These are phyloP conservation scores for Phyto melanocephala DNA, from an alignment of 2,888 invertebrate species.

Conservation along the genomic window DNA sequence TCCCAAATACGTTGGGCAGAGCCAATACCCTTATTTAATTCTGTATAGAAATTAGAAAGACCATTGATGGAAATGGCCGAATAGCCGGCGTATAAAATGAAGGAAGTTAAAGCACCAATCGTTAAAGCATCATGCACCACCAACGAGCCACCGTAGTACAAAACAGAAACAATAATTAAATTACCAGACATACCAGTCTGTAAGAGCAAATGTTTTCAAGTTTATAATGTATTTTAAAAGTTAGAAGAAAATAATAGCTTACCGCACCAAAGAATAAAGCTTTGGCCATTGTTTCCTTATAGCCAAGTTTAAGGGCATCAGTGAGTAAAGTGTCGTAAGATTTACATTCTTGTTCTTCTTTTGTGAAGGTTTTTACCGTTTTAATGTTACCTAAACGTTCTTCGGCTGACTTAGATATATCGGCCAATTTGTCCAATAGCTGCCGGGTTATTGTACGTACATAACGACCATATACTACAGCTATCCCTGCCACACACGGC, in stretches of 20 bases:
- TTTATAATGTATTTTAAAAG: too few relatives aligned
- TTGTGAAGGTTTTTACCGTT: constrained; percentile 95
- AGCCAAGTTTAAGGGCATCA: constrained; percentile 87
- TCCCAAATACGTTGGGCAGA: constrained; percentile 94
- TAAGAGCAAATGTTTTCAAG: constrained; percentile 63
- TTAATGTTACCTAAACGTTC: constrained; percentile 94
- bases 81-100: constrained; percentile 95
- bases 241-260: constrained; percentile 70
- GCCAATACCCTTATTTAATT: constrained; percentile 95
- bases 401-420: constrained; percentile 87
- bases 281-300: constrained; percentile 91
- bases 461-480: constrained; percentile 90
- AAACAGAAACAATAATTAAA: constrained; percentile 91
- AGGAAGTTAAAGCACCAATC: constrained; percentile 94
- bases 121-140: constrained; percentile 88
- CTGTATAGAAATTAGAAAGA: constrained; percentile 94
- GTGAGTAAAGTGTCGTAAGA: constrained; percentile 85
- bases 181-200: constrained; percentile 94
- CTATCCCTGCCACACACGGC: constrained; percentile 92
- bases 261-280: constrained; percentile 95
- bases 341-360: constrained; percentile 88
- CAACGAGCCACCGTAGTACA: constrained; percentile 95
- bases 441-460: constrained; percentile 90
- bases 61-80: constrained; percentile 94
- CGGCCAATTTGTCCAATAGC: constrained; percentile 86